Percentiles rank a stretch among this genome's conserved stretches.
Evolutionary conservation across 2,113 vertebrate genomes (phyloP).

Genomic region (Laterallus jamaicensis): DNA sequence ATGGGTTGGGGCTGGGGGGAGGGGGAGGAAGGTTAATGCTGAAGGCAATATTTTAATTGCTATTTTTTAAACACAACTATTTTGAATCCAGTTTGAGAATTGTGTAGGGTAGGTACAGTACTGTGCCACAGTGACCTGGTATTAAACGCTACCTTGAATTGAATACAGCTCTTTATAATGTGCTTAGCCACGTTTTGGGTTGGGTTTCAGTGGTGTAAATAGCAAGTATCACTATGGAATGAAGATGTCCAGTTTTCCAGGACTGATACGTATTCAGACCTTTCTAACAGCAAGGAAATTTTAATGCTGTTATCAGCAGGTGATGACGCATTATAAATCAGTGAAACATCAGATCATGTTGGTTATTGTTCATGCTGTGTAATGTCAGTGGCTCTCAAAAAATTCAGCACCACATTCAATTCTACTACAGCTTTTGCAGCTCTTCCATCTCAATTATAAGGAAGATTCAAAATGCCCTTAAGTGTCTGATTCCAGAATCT

Average conservation of each 20-base stretch:
- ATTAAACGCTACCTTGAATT: conserved; percentile 38
- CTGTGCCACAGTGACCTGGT: background rate
- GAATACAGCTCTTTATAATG: background rate
- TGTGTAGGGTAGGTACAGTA: conserved; percentile 9
- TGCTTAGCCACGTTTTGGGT: background rate
- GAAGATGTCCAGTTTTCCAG: background rate
- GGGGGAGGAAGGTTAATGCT: background rate
- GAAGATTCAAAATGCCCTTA: conserved; percentile 7
- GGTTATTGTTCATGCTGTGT: background rate
- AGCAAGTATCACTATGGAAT: background rate
- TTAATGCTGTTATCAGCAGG: background rate
- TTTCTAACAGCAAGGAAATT: background rate
- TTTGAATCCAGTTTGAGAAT: conserved; percentile 54
- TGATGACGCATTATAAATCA: background rate
- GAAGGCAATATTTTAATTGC: background rate
- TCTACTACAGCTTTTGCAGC: background rate
- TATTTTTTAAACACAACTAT: conserved; percentile 21
- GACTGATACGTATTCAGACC: background rate
- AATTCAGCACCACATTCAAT: background rate
- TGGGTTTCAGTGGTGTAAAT: background rate
- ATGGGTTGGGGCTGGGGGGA: background rate
- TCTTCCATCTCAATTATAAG: background rate
- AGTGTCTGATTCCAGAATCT: conserved; percentile 3
- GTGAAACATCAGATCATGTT: background rate
- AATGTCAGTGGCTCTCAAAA: background rate